Evolutionary conservation across 2,888 invertebrate genomes (phyloP), one percentile per base, ranked within the genome.

Genomic region (Leptopterna dolabrata): DNA sequence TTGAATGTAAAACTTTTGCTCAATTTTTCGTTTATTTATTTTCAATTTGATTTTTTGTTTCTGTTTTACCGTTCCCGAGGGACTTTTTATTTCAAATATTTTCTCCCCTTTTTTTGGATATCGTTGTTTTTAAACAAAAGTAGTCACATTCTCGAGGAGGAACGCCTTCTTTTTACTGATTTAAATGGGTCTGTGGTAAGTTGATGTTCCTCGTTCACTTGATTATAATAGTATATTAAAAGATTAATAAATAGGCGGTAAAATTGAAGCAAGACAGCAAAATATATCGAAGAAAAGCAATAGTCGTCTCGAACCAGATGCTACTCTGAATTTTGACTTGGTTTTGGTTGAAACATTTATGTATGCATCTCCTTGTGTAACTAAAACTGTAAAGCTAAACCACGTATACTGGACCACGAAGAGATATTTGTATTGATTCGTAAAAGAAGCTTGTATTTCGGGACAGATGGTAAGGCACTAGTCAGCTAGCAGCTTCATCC

Each of bases 401-500:
- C 63, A 63, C 63, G 19, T 63, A 24, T 63, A 63, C 63, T 63
- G 63, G 63, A 63, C 63, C 27, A 11, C 63, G 36, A 36, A 63
- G 27, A 63, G 63, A 63, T 63, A 24, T 63, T 24, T 63, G 24
- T 63, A 63, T 63, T 63, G 63, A 63, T 63, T 11, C 63, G 24
- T n/a, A 63, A 24, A 63, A 63, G 63, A 63, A 63, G 81, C 78
- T 78, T 45, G 51, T 81, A 30, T 81, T 80, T 81, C 47, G 83
- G 71, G 83, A 71, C 83, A 41, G 84, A 76, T 63, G 73, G 85
- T 85, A 71, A 85, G 88, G 87, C 89, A 88, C 89, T 89, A 89
- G 89, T 89, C 89, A 89, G 88, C 89, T 89, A 89, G 87, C 88
- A 89, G 85, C 87, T 87, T 89, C 88, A 51, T 82, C 78, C 78